Evolutionary conservation across 1,140 invertebrate species (phyloP).

Genomic region (Orchestia grillus): DNA sequence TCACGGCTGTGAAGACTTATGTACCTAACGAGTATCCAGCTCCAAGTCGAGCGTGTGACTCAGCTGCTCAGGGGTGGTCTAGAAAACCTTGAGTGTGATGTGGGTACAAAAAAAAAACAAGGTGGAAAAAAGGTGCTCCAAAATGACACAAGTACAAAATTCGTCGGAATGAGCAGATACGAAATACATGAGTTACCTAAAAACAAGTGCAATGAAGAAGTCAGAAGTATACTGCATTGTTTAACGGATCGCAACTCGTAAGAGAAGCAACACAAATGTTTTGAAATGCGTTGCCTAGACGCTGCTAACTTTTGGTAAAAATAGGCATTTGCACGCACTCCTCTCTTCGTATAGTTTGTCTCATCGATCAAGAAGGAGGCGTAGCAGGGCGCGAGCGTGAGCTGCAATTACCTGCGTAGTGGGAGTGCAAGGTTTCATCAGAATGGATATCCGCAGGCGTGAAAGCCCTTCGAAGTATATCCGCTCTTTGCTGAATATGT

Average conservation of each 20-base stretch:
- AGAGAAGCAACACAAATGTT: not conserved
- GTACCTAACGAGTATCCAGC: not conserved
- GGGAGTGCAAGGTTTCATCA: not conserved
- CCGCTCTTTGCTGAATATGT: not conserved
- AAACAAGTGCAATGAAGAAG: not conserved
- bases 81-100: not conserved
- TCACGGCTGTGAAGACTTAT: not conserved
- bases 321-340: not conserved
- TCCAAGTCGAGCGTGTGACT: not conserved
- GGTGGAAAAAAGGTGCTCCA: not conserved
- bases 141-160: not conserved
- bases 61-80: not conserved
- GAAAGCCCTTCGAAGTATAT: not conserved
- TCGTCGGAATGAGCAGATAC: not conserved
- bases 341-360: not conserved
- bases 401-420: not conserved
- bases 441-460: not conserved
- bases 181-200: too few species aligned
- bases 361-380: not conserved
- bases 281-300: not conserved
- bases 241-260: not conserved
- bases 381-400: not conserved
- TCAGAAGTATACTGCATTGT: not conserved
- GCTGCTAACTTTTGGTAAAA: not conserved
- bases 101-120: not conserved